Conservation (phyloP, 2,113 vertebrate genomes). For the Takifugu flavidus region DNA sequence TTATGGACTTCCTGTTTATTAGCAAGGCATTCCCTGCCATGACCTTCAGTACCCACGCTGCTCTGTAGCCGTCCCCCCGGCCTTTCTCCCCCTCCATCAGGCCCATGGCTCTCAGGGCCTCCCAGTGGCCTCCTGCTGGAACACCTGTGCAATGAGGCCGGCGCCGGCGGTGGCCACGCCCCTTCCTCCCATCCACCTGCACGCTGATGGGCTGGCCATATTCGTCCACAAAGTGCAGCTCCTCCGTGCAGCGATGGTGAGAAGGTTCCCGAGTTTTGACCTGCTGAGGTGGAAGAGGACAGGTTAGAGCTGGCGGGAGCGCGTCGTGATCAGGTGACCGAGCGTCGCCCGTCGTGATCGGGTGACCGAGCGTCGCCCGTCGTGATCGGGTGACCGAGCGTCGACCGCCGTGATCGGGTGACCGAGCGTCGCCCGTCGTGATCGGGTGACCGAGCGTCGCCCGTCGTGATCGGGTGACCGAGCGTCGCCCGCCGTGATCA, state of each 20-base stretch:
- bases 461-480: not conserved
- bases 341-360: not conserved
- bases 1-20: no score
- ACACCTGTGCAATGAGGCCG: conserved; percentile 16
- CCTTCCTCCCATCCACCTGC: conserved; percentile 51
- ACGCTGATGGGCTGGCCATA: conserved; percentile 61
- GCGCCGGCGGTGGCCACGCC: conserved; percentile 41
- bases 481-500: no score
- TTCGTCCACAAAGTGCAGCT: conserved; percentile 61
- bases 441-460: not conserved
- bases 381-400: not conserved
- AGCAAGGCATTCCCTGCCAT: no score
- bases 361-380: not conserved
- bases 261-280: conserved; percentile 41
- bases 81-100: conserved; percentile 54
- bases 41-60: conserved; percentile 37
- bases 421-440: not conserved
- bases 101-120: conserved; percentile 61
- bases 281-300: conserved; percentile 15
- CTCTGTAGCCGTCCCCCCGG: conserved; percentile 30
- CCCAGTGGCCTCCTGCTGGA: conserved; percentile 60
- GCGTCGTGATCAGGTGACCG: not conserved
- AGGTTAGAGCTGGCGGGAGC: not conserved
- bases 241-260: conserved; percentile 42
- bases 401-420: not conserved